phyloP scores from a whole-genome alignment of 1,140 invertebrate species.

The Scaptomyza graminum region DNA sequence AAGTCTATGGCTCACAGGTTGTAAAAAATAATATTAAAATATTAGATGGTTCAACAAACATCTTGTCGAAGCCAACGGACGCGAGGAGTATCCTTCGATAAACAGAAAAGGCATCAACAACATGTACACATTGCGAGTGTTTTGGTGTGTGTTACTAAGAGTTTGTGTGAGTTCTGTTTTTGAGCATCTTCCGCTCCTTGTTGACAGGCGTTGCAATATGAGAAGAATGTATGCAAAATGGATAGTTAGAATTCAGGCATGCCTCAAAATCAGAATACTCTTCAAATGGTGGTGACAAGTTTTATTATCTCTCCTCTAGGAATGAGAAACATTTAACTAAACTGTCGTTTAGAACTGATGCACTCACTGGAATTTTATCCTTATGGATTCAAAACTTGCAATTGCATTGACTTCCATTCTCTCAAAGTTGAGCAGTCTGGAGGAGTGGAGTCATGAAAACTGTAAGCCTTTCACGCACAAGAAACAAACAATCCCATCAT shows the following conservation, averaged over 20 bases:
- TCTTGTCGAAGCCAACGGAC: conserved; percentile 22
- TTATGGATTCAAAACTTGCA: not conserved
- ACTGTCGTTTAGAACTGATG: not conserved
- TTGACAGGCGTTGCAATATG: conserved; percentile 25
- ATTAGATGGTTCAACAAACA: conserved; percentile 42
- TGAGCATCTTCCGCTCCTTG: conserved; percentile 39
- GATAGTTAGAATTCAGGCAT: not conserved
- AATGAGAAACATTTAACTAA: not conserved
- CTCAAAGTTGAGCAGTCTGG: not conserved
- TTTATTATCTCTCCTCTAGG: not conserved
- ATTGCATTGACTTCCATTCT: conserved; percentile 4
- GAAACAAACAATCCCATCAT: conserved; percentile 45
- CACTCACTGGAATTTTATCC: not conserved
- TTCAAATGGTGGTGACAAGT: not conserved
- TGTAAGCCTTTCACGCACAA: conserved; percentile 41
- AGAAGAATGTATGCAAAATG: conserved; percentile 37
- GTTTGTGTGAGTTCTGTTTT: conserved; percentile 29
- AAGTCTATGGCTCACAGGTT: conserved; percentile 40
- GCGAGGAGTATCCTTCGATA: conserved; percentile 24
- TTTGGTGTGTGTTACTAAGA: conserved; percentile 13
- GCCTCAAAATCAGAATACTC: conserved; percentile 41
- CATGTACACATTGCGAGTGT: conserved; percentile 28
- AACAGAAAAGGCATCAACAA: conserved; percentile 58
- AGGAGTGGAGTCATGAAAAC: not conserved
- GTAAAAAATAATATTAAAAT: conserved; percentile 70